Evolutionary conservation across 2,888 invertebrate species (phyloP).

Genomic region (Cephus runcator): DNA sequence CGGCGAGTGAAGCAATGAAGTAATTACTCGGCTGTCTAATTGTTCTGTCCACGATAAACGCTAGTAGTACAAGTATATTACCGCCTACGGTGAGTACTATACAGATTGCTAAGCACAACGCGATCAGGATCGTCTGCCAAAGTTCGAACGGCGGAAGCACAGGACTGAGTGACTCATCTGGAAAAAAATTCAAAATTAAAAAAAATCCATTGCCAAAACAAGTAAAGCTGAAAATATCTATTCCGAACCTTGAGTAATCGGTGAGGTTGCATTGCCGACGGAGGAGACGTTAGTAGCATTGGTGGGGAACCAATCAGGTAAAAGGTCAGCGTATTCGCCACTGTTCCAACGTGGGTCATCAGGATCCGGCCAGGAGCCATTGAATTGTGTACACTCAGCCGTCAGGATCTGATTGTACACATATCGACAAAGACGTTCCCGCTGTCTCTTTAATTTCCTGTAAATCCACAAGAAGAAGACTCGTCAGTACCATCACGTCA

Average conservation of each 20-base stretch:
- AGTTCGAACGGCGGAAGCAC: constrained; percentile 87
- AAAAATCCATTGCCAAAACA: not conserved
- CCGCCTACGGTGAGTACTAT: constrained; percentile 94
- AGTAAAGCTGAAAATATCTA: not conserved
- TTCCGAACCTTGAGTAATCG: constrained; percentile 21
- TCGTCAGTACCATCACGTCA: not conserved
- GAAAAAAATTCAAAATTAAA: not conserved
- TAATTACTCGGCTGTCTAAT: constrained; percentile 98
- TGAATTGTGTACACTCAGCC: constrained; percentile 72
- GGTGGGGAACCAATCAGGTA: constrained; percentile 58
- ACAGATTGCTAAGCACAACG: constrained; percentile 86
- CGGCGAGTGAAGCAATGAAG: constrained; percentile 98
- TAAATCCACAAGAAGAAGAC: constrained; percentile 18
- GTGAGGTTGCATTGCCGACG: constrained; percentile 24
- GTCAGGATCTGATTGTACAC: constrained; percentile 72
- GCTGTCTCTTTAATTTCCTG: constrained; percentile 81
- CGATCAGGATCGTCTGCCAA: constrained; percentile 91
- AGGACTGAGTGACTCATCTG: constrained; percentile 59
- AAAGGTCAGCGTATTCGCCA: constrained; percentile 60
- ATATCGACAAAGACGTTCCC: constrained; percentile 78
- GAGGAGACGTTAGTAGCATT: constrained; percentile 45
- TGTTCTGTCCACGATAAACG: constrained; percentile 93
- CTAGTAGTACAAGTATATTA: constrained; percentile 93
- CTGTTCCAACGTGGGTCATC: constrained; percentile 63
- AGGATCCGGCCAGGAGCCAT: constrained; percentile 64